phyloP scores from a whole-genome alignment of 2,113 vertebrate genomes.

The Casuarius casuarius region DNA sequence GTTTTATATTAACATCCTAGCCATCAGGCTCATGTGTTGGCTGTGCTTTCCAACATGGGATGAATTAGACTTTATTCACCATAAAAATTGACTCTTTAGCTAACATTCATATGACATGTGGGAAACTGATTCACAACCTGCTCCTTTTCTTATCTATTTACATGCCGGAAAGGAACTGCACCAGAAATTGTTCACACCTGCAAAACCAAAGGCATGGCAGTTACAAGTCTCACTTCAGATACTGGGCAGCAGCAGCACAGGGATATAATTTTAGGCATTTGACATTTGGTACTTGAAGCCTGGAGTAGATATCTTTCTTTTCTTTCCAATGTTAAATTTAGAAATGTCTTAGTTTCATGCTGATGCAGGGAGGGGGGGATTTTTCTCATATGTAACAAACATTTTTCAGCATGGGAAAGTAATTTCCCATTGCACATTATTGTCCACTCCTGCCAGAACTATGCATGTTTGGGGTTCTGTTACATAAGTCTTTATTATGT shows the following conservation, averaged over 20 bases:
- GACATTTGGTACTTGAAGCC: not conserved
- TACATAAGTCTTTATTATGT: not conserved
- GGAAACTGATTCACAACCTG: not conserved
- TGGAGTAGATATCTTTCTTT: not conserved
- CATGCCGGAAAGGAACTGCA: not conserved
- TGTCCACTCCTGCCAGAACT: not conserved
- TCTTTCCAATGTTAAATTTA: not conserved
- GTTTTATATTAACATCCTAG: not conserved
- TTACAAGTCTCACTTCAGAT: not conserved
- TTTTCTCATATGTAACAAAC: not conserved
- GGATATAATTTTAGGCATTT: not conserved
- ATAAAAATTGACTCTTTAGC: not conserved
- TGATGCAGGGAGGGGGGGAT: rapidly evolving
- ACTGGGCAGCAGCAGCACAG: rapidly evolving
- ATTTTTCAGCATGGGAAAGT: not conserved
- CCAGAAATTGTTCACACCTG: not conserved
- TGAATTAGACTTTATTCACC: not conserved
- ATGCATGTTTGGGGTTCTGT: not conserved
- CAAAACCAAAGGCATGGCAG: not conserved
- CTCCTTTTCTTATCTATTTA: not conserved
- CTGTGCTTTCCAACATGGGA: not conserved
- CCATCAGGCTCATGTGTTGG: not conserved
- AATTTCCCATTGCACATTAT: not conserved
- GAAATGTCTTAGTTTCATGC: not conserved
- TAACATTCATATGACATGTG: not conserved